Evolutionary conservation across 2,113 vertebrate species (phyloP).

Genomic region (Engystomops pustulosus): DNA sequence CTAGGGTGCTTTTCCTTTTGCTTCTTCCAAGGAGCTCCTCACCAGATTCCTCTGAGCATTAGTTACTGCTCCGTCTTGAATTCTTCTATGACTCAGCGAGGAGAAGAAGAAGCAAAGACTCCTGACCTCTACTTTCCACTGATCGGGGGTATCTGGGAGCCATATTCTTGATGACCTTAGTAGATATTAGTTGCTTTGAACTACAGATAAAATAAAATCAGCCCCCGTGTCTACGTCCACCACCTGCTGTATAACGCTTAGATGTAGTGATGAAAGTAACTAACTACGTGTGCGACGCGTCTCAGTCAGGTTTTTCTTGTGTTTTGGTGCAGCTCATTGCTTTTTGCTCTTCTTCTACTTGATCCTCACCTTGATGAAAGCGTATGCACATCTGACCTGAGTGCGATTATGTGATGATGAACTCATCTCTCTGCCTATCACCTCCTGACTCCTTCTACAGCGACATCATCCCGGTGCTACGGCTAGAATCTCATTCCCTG

Average conservation of each 20-base stretch:
- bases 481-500: not conserved
- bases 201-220: too few species aligned
- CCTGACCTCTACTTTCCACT: too few species aligned
- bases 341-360: not conserved
- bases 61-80: too few species aligned
- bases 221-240: not conserved
- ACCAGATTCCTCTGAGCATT: too few species aligned
- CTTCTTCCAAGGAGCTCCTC: too few species aligned
- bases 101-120: too few species aligned
- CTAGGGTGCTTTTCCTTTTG: too few species aligned
- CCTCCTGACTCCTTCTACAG: not conserved
- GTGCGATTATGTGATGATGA: not conserved
- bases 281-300: not conserved
- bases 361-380: not conserved
- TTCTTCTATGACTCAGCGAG: too few species aligned
- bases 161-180: too few species aligned
- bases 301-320: not conserved
- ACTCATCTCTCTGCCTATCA: not conserved
- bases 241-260: not conserved
- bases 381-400: not conserved
- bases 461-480: not conserved
- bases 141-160: too few species aligned
- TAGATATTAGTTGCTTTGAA: too few species aligned
- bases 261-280: not conserved
- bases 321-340: not conserved